A percentile compares a stretch with the other conserved stretches of the same genome.
Conservation (phyloP, 2,113 vertebrate genomes). For the Xenopus laevis region DNA sequence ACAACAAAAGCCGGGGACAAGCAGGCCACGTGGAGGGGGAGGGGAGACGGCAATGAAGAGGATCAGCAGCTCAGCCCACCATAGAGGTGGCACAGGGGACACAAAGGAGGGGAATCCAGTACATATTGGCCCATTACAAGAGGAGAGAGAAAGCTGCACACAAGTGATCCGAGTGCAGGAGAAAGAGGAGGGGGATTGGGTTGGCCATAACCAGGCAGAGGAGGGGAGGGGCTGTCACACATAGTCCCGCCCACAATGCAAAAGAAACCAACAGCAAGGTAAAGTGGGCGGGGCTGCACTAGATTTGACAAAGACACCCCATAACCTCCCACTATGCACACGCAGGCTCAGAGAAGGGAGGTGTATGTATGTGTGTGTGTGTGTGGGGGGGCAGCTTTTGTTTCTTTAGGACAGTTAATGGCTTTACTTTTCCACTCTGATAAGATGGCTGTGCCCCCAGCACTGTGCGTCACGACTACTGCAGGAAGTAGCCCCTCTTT, state of each 20-base stretch:
- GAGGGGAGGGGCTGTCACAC: background rate
- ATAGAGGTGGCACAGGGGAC: background rate
- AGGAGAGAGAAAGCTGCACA: background rate
- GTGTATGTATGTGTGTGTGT: background rate
- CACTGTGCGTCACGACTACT: background rate
- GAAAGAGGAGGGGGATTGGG: background rate
- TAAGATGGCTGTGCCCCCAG: conserved; percentile 42
- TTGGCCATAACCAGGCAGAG: background rate
- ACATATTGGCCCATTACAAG: too few relatives aligned
- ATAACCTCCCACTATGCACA: conserved; percentile 33
- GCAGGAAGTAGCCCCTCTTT: too few relatives aligned
- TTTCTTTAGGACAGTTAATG: conserved; percentile 42
- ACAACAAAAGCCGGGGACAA: conserved; percentile 25
- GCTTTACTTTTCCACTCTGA: conserved; percentile 41
- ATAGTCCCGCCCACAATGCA: background rate
- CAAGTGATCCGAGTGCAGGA: background rate
- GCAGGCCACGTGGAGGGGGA: conserved; percentile 16
- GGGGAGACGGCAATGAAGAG: background rate
- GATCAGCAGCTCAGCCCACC: background rate
- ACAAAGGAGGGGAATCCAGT: background rate
- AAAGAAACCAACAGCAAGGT: background rate
- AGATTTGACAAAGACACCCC: background rate
- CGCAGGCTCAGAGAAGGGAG: conserved; percentile 14
- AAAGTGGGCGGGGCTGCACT: background rate
- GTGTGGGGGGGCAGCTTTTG: conserved; percentile 29